Evolutionary conservation across 2,888 invertebrate genomes (phyloP), one percentile per base, ranked within the genome.

Genomic region (Neocrepidodera transversa): DNA sequence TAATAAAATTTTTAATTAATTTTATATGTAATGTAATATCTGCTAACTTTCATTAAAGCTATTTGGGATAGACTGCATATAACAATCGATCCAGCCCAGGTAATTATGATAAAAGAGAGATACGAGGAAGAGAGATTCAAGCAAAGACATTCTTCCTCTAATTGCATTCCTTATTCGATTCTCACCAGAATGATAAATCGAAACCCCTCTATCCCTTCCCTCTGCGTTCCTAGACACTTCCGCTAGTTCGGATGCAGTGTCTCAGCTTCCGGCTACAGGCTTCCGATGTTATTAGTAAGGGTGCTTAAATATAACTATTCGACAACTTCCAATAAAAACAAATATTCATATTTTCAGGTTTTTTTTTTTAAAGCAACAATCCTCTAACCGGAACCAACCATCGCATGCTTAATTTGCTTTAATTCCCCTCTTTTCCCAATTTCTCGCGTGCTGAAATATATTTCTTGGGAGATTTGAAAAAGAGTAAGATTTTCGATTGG

Each of bases 161-260:
- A 76, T 76, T 76, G 73, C 76, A 75, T 76, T 76, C 74, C 74
- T 74, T 71, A 74, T 75, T 73, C 71, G 73, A 74, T 75, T 75
- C 71, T 66, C 67, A 50, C 64, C 68, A 64, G 71, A 70, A 71
- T 70, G 70, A 75, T 74, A 74, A 75, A 75, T 75, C 75, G 73
- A 71, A 69, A 67, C 68, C 60, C 62, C 47, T 63, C 52, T 61
- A 56, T 65, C 68, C 69, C 67, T 63, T 36, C 32, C 28, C 17
- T 17, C 16, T 30, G 30, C 8, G 10, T 28, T 28, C 8, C 8
- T 28, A 28, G 28, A 28, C 28, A 35, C 35, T 35, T 14, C 14
- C 49, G 49, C 8, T 32, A 32, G 23, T 36, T 32, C 16, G 32
- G 32, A 16, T 2, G 16, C 30, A 30, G n/a, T 18, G 32, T 32